phyloP scores from a whole-genome alignment of 1,140 invertebrate genomes.

The Semibalanus balanoides region DNA sequence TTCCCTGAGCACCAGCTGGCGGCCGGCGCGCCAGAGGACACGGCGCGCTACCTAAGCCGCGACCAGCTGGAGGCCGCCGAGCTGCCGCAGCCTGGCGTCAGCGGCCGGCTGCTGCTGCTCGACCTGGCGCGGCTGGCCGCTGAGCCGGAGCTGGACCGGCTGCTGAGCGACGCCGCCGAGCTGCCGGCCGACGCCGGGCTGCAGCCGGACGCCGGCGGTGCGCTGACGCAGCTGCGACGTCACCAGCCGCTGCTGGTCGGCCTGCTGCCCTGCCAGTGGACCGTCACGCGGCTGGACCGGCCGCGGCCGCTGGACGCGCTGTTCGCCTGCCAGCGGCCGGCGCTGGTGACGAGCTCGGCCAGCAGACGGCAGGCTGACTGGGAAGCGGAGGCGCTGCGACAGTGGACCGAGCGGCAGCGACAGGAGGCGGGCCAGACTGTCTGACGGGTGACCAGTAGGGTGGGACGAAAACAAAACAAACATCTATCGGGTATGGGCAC shows the following conservation, averaged over 20 bases:
- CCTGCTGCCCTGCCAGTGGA: background rate
- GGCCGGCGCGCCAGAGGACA: background rate
- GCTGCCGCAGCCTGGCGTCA: background rate
- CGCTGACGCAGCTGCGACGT: background rate
- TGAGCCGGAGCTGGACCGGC: background rate
- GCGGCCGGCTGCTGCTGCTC: background rate
- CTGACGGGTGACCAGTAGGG: too few relatives aligned
- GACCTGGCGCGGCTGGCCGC: background rate
- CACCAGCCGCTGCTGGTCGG: background rate
- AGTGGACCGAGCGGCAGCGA: too few relatives aligned
- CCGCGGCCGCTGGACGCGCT: background rate
- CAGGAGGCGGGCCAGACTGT: too few relatives aligned
- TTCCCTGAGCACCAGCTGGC: background rate
- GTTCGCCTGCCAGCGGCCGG: background rate
- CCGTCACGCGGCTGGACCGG: background rate
- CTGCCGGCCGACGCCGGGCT: background rate
- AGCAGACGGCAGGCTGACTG: background rate
- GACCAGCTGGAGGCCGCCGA: background rate
- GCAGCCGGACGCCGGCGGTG: background rate
- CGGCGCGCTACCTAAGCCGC: background rate
- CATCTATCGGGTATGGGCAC: too few relatives aligned
- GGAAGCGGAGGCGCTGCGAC: background rate
- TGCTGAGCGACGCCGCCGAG: too few relatives aligned
- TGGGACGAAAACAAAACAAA: too few relatives aligned
- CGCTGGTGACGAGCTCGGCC: background rate